phyloP scores from a whole-genome alignment of 1,140 invertebrate species.

The Diachasmimorpha longicaudata region DNA sequence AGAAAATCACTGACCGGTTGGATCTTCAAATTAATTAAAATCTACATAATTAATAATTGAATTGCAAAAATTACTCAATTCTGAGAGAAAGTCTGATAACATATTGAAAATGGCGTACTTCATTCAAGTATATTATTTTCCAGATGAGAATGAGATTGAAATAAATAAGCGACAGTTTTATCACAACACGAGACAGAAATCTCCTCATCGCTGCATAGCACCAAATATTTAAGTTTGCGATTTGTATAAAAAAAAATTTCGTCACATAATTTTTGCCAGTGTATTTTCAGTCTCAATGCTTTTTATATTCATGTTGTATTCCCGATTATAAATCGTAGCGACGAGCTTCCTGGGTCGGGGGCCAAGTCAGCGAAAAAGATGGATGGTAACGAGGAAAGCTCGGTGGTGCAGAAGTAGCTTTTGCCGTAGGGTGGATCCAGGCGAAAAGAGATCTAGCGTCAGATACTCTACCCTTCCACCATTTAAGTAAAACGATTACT shows the following conservation, averaged over 20 bases:
- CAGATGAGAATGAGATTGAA: too few relatives aligned
- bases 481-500: conserved; percentile 15
- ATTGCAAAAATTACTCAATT: too few relatives aligned
- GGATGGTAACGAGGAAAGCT: conserved; percentile 25
- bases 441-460: conserved; percentile 46
- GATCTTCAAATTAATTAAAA: too few relatives aligned
- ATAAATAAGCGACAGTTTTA: too few relatives aligned
- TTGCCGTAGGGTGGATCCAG: conserved; percentile 30
- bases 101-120: too few relatives aligned
- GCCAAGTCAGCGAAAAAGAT: conserved; percentile 40
- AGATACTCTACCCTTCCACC: conserved; percentile 24
- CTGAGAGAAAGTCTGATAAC: too few relatives aligned
- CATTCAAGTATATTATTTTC: too few relatives aligned
- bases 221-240: not conserved
- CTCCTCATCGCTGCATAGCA: not conserved
- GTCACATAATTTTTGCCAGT: not conserved
- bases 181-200: too few relatives aligned
- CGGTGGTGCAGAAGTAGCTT: conserved; percentile 20
- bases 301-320: conserved; percentile 23
- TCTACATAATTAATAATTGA: too few relatives aligned
- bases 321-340: conserved; percentile 37
- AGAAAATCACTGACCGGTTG: too few relatives aligned
- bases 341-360: conserved; percentile 15
- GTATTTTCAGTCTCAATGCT: not conserved
- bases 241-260: not conserved